These are phyloP conservation scores for Sphyrna mokarran DNA, from an alignment of 2,113 vertebrate genomes.

Conservation along the genomic window DNA sequence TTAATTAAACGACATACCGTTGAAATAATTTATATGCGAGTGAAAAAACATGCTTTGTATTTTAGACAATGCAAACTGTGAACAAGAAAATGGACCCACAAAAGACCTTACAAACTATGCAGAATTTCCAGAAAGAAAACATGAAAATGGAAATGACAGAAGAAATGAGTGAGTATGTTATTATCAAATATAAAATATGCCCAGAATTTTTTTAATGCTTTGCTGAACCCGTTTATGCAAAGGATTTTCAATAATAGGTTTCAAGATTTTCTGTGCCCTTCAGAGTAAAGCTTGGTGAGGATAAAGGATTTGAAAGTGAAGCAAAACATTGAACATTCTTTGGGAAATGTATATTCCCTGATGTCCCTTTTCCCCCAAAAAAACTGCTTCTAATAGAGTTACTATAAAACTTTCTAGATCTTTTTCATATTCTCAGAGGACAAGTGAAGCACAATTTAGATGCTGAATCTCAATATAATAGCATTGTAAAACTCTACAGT, in stretches of 20 bases:
- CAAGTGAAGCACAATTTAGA: not conserved
- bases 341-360: not conserved
- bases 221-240: not conserved
- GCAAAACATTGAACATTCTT: not conserved
- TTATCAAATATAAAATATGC: not conserved
- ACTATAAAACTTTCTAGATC: not conserved
- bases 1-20: conserved; percentile 31
- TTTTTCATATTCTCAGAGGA: not conserved
- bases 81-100: conserved; percentile 98
- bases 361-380: not conserved
- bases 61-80: conserved; percentile 89
- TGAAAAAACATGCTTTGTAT: conserved; percentile 35
- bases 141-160: conserved; percentile 98
- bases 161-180: conserved; percentile 82
- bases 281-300: not conserved
- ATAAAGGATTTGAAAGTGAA: not conserved
- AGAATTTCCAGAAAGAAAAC: conserved; percentile 97
- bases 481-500: too few relatives aligned
- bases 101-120: conserved; percentile 93
- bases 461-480: not conserved
- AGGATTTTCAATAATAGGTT: not conserved
- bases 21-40: not conserved
- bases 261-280: not conserved
- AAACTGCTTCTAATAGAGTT: not conserved
- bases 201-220: not conserved